Conservation (phyloP, 1,140 invertebrate genomes). For the Olivierus martensii region DNA sequence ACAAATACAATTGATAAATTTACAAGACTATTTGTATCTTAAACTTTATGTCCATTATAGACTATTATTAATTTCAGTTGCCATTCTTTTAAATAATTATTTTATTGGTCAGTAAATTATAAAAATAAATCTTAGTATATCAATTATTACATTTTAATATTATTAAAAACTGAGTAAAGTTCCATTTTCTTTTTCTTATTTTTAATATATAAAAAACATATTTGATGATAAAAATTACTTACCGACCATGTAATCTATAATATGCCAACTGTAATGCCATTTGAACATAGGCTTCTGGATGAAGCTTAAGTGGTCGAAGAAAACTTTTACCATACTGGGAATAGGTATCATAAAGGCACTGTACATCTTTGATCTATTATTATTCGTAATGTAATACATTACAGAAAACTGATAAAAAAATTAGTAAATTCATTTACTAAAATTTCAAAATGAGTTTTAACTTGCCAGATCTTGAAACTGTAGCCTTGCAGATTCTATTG, state of each 20-base stretch:
- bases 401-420: constrained; percentile 2
- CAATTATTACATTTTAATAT: no score
- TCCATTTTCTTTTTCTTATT: no score
- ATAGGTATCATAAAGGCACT: constrained; percentile 30
- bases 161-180: no score
- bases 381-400: neutral
- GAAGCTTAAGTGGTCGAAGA: constrained; percentile 34
- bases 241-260: constrained; percentile 36
- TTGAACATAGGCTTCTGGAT: constrained; percentile 49
- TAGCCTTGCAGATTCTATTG: constrained; percentile 20
- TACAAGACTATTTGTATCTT: no score
- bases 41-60: no score
- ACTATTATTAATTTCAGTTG: no score
- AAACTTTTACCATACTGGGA: constrained; percentile 39
- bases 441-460: neutral
- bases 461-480: constrained; percentile 4
- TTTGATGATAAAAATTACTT: constrained; percentile 15
- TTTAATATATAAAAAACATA: no score
- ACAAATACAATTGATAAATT: no score
- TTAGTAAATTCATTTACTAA: neutral
- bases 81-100: no score
- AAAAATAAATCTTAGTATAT: no score
- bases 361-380: constrained; percentile 30
- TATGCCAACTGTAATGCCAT: constrained; percentile 48
- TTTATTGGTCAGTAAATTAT: no score